Conservation (phyloP, 2,797 vertebrate genomes). For the Chloroceryle inda region DNA sequence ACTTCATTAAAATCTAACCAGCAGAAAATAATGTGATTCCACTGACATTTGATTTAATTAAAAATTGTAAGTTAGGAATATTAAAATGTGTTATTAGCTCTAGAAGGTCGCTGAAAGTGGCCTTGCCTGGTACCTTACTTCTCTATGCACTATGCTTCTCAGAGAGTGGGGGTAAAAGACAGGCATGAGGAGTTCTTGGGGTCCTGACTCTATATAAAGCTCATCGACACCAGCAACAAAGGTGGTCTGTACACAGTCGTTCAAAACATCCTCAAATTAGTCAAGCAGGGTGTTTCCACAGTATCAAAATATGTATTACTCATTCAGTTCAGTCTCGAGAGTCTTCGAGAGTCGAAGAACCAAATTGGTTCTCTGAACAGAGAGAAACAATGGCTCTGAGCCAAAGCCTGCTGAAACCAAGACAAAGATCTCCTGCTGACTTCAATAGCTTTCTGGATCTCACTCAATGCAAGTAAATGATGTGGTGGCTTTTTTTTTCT, state of each 20-base stretch:
- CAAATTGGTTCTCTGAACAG: constrained; percentile 21
- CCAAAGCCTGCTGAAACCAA: constrained; percentile 3
- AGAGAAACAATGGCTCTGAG: background rate
- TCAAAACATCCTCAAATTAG: background rate
- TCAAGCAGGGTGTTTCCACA: background rate
- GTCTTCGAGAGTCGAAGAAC: background rate
- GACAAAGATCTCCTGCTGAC: constrained; percentile 30
- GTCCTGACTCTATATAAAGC: background rate
- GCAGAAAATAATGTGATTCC: constrained; percentile 47
- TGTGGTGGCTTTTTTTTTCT: background rate
- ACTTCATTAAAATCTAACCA: constrained; percentile 52
- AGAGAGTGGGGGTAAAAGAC: rapidly evolving
- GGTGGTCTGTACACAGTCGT: background rate
- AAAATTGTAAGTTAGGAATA: constrained; percentile 16
- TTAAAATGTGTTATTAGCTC: background rate
- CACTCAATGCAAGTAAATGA: constrained; percentile 11
- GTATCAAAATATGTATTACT: background rate
- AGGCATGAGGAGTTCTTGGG: rapidly evolving
- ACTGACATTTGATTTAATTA: constrained; percentile 56
- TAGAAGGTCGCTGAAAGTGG: background rate
- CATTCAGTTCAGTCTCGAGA: background rate
- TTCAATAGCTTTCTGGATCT: constrained; percentile 40
- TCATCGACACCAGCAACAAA: rapidly evolving
- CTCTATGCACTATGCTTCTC: rapidly evolving
- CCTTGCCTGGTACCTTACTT: background rate